A percentile compares a stretch with the other conserved stretches of the same genome.
Evolutionary conservation across 2,888 invertebrate genomes (phyloP).

Genomic region (Tipula helvola): DNA sequence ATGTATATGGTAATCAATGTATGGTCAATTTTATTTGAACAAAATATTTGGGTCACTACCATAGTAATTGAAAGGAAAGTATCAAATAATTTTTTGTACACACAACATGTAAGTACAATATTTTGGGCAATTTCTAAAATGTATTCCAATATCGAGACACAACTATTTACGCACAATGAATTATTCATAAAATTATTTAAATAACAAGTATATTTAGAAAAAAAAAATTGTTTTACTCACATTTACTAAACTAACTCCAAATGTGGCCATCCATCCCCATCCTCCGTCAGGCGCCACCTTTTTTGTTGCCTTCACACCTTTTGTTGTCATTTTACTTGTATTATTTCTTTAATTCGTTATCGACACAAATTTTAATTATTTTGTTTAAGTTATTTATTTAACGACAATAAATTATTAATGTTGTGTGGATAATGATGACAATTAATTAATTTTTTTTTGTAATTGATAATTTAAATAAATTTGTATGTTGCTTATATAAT

Average conservation of each 20-base stretch:
- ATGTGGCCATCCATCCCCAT: slow-evolving; percentile 80
- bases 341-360: neutral
- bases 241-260: slow-evolving; percentile 73
- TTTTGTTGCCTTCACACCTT: slow-evolving; percentile 20
- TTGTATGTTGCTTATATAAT: neutral
- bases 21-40: no score
- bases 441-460: neutral
- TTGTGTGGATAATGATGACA: neutral
- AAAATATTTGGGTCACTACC: no score
- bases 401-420: neutral
- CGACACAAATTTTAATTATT: neutral
- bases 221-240: slow-evolving; percentile 43
- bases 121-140: no score
- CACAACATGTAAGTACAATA: no score
- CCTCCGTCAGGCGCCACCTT: slow-evolving; percentile 77
- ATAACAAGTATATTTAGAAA: no score
- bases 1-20: no score
- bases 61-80: no score
- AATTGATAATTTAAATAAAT: neutral
- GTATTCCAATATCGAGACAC: no score
- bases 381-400: neutral
- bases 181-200: no score
- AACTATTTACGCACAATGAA: no score
- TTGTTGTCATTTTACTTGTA: neutral
- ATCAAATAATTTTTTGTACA: no score